These are phyloP conservation scores for Perithous albicinctus DNA, from an alignment of 2,888 invertebrate species.

Conservation along the genomic window DNA sequence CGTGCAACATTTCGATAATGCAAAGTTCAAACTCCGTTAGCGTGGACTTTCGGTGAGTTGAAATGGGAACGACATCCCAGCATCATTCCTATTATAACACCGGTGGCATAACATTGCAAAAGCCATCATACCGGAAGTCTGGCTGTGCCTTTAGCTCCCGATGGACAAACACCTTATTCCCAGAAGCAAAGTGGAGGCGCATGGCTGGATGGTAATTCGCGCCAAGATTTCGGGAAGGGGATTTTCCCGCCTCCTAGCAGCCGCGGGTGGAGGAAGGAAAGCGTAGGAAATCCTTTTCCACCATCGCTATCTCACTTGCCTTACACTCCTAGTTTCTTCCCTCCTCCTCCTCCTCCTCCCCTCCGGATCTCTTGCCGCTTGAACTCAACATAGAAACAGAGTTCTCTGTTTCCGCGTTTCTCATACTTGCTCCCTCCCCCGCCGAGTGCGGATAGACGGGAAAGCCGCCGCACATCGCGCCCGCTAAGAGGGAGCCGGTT, in stretches of 20 bases:
- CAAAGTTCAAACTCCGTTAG: background rate
- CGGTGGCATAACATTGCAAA: background rate
- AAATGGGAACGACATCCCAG: background rate
- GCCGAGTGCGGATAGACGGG: slow-evolving; percentile 24
- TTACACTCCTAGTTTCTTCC: background rate
- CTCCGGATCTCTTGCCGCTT: slow-evolving; percentile 1
- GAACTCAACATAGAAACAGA: slow-evolving; percentile 16
- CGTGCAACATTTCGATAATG: slow-evolving; percentile 11
- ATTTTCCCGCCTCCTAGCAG: background rate
- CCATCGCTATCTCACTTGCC: background rate
- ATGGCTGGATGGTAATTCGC: slow-evolving; percentile 29
- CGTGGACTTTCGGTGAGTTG: background rate
- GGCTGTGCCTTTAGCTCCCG: background rate
- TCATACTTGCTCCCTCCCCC: slow-evolving; percentile 8
- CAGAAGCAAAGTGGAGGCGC: slow-evolving; percentile 1
- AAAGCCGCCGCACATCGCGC: slow-evolving; percentile 45
- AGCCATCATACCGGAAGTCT: background rate
- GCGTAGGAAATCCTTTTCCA: slow-evolving; percentile 18
- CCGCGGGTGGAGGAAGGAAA: background rate
- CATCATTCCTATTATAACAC: background rate
- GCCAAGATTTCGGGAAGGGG: slow-evolving; percentile 23
- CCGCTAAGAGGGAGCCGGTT: slow-evolving; percentile 57
- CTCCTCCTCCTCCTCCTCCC: background rate
- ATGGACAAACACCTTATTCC: slow-evolving; percentile 15
- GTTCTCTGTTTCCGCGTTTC: slow-evolving; percentile 20